Percentiles rank a stretch among this genome's conserved stretches.
Conservation (phyloP, 2,888 invertebrate species). For the Neuroscelio doddi region DNA sequence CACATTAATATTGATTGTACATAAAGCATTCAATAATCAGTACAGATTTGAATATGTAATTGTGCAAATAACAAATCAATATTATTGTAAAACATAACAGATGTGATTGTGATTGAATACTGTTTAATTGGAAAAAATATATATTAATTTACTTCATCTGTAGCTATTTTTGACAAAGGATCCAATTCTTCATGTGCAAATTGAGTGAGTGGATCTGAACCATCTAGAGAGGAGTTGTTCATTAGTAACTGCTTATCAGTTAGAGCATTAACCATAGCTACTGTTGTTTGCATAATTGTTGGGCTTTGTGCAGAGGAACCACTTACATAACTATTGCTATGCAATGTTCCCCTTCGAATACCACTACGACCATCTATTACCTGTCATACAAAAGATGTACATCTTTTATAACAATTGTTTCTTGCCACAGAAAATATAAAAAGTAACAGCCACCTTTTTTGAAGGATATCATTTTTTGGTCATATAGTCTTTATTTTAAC, state of each 20-base stretch:
- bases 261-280: constrained; percentile 69
- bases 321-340: constrained; percentile 73
- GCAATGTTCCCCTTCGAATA: constrained; percentile 73
- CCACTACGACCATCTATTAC: constrained; percentile 74
- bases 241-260: constrained; percentile 73
- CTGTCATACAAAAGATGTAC: constrained; percentile 68
- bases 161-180: constrained; percentile 78
- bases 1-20: too few species aligned
- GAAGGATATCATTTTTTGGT: too few species aligned
- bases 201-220: constrained; percentile 82
- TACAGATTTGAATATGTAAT: constrained; percentile 18
- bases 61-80: constrained; percentile 12
- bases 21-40: too few species aligned
- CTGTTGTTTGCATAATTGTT: constrained; percentile 66
- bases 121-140: constrained; percentile 3
- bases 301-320: constrained; percentile 73
- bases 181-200: constrained; percentile 79
- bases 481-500: too few species aligned
- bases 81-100: constrained; percentile 10
- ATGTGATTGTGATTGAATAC: constrained; percentile 3
- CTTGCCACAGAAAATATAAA: too few species aligned
- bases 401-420: too few species aligned
- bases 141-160: constrained; percentile 70
- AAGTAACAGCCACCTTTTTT: too few species aligned
- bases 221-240: constrained; percentile 76